Evolutionary conservation across 2,888 invertebrate genomes (phyloP).

Genomic region (Ophion costatus): DNA sequence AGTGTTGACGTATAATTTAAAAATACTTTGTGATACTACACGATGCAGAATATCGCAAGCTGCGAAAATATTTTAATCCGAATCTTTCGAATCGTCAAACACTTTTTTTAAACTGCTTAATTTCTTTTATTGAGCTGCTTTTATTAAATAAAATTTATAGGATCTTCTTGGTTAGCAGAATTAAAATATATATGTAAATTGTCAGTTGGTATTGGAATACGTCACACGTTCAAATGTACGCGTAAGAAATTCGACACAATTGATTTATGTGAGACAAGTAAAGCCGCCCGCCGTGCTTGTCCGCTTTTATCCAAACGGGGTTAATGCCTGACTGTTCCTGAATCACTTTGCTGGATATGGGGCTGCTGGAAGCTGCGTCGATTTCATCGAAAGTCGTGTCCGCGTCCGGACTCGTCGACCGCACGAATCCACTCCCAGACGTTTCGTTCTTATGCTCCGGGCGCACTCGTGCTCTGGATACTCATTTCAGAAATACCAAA

Average conservation of each 20-base stretch:
- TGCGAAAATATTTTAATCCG: no score
- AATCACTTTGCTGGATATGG: conserved; percentile 67
- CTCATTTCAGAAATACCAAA: conserved; percentile 48
- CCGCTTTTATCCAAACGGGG: conserved; percentile 70
- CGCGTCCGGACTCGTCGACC: conserved; percentile 57
- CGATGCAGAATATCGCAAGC: no score
- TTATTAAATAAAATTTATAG: background rate
- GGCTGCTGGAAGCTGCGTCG: conserved; percentile 57
- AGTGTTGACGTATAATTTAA: no score
- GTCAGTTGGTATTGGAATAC: background rate
- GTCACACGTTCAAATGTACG: background rate
- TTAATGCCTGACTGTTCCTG: conserved; percentile 67
- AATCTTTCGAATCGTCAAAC: background rate
- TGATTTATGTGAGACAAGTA: conserved; percentile 74
- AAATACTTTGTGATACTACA: no score
- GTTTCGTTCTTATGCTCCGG: conserved; percentile 53
- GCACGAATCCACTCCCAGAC: conserved; percentile 24
- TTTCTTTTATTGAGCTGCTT: no score
- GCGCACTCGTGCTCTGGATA: conserved; percentile 56
- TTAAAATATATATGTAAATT: background rate
- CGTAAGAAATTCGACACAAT: conserved; percentile 61
- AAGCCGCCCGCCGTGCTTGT: conserved; percentile 55
- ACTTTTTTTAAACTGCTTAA: background rate
- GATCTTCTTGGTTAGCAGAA: background rate
- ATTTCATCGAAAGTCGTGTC: conserved; percentile 58